Percentiles rank a stretch among this genome's conserved stretches.
Evolutionary conservation across 1,140 invertebrate species (phyloP).

Genomic region (Penaeus japonicus): DNA sequence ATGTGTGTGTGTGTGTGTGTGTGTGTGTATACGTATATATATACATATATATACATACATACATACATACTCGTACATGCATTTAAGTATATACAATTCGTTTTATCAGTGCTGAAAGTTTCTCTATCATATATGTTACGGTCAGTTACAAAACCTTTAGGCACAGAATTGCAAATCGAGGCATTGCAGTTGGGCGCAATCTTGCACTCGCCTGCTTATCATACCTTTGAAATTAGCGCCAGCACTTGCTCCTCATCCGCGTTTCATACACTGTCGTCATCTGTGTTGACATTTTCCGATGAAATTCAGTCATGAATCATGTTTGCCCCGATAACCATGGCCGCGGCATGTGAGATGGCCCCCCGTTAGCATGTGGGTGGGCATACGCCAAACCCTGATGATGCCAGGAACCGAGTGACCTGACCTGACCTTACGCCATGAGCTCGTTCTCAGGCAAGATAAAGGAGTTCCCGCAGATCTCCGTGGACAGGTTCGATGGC

Average conservation of each 20-base stretch:
- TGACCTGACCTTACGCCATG: conserved; percentile 23
- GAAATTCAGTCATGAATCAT: not conserved
- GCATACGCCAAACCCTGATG: not conserved
- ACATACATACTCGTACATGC: not conserved
- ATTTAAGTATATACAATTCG: not conserved
- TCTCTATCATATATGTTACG: too few species aligned
- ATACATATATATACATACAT: too few species aligned
- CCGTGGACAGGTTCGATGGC: conserved; percentile 48
- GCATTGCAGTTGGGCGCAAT: not conserved
- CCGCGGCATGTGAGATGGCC: not conserved
- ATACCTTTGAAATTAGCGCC: not conserved
- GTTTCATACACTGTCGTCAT: conserved; percentile 19
- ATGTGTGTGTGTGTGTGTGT: not conserved
- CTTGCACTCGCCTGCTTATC: not conserved
- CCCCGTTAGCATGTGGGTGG: conserved; percentile 21
- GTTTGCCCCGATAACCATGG: not conserved
- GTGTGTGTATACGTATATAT: not conserved
- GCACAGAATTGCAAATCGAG: too few species aligned
- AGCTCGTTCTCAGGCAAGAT: conserved; percentile 54
- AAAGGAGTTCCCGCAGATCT: conserved; percentile 54
- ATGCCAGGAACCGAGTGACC: conserved; percentile 42
- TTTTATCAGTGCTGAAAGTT: too few species aligned
- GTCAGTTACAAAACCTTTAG: too few species aligned
- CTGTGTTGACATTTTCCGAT: conserved; percentile 43
- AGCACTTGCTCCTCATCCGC: not conserved